Evolutionary conservation across 1,140 invertebrate species (phyloP).

Genomic region (Amphibalanus amphitrite): DNA sequence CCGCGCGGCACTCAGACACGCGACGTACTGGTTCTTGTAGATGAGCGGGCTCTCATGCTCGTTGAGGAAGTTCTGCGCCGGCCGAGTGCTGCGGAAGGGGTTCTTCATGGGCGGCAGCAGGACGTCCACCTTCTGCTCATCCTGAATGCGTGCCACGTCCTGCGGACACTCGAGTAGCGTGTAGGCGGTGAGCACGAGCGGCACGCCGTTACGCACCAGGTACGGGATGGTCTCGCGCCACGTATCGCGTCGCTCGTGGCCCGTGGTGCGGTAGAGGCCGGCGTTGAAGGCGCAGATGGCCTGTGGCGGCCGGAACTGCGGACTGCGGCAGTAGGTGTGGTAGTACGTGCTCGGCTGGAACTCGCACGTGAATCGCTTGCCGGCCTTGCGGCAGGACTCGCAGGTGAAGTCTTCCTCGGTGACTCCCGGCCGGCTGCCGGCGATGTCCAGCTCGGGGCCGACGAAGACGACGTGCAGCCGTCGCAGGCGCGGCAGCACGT

Average conservation of each 20-base stretch:
- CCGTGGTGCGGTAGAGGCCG: not conserved
- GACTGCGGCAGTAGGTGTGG: constrained; percentile 33
- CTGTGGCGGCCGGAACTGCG: constrained; percentile 24
- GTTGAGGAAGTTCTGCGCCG: constrained; percentile 53
- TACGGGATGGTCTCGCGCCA: not conserved
- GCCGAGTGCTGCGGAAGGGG: constrained; percentile 43
- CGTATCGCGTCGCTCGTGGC: not conserved
- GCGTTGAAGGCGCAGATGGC: constrained; percentile 46
- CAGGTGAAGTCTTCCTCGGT: constrained; percentile 21
- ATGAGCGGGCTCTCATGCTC: constrained; percentile 46
- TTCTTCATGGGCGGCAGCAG: constrained; percentile 31
- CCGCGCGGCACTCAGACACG: not conserved
- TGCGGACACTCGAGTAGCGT: not conserved
- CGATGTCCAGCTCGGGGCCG: constrained; percentile 37
- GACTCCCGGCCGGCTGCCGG: constrained; percentile 8
- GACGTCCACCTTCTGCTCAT: not conserved
- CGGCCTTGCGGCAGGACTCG: not conserved
- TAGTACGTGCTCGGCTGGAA: constrained; percentile 39
- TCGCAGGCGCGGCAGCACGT: constrained; percentile 37
- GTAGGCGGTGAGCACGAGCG: not conserved
- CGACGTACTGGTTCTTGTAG: constrained; percentile 49
- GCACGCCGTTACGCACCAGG: not conserved
- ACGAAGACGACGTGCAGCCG: constrained; percentile 35
- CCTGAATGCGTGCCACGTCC: not conserved
- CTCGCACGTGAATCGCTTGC: constrained; percentile 22